Conservation (phyloP, 2,888 invertebrate genomes). For the Schizaphis graminum region DNA sequence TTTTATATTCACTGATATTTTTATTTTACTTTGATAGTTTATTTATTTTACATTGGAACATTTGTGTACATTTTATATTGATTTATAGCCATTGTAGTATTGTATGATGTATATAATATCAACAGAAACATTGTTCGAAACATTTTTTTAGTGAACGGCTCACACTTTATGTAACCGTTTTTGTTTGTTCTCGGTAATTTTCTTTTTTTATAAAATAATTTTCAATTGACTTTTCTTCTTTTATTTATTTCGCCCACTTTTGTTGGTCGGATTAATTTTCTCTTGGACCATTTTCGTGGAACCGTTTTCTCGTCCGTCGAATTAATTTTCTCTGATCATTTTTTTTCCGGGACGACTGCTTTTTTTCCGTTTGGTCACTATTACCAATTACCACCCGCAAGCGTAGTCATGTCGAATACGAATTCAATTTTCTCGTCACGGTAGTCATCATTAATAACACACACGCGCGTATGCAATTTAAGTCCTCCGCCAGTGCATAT, state of each 20-base stretch:
- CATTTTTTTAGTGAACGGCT: not conserved
- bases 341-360: not conserved
- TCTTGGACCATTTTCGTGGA: not conserved
- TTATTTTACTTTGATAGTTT: not conserved
- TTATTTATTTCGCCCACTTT: not conserved
- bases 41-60: not conserved
- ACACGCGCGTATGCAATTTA: not conserved
- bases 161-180: not conserved
- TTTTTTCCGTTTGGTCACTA: not conserved
- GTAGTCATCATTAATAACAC: slow-evolving; percentile 2
- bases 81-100: not conserved
- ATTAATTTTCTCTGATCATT: not conserved
- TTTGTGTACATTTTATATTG: slow-evolving; percentile 1
- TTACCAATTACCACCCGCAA: not conserved
- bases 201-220: not conserved
- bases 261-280: not conserved
- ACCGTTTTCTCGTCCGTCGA: not conserved
- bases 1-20: not conserved
- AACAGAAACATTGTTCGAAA: not conserved
- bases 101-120: not conserved
- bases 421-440: not conserved
- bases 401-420: not conserved
- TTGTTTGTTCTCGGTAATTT: not conserved
- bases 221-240: not conserved
- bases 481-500: not conserved